These are phyloP conservation scores for Menidia beryllina DNA, from an alignment of 2,113 vertebrate species.

Conservation along the genomic window DNA sequence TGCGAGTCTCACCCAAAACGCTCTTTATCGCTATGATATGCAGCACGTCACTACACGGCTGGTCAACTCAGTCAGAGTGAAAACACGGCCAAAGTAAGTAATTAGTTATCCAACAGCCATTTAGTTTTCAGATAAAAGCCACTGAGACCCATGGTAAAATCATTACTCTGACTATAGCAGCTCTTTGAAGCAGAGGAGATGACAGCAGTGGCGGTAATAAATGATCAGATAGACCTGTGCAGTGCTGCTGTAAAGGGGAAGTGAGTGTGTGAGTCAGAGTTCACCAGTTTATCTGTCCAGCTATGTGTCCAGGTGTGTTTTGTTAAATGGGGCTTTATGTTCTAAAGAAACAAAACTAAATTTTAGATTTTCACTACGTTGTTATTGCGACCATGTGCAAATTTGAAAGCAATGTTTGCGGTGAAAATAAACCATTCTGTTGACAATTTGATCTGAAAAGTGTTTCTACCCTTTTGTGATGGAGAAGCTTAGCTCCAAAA, in stretches of 20 bases:
- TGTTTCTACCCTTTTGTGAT: background rate
- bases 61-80: background rate
- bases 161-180: conserved; percentile 55
- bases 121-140: conserved; percentile 59
- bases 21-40: background rate
- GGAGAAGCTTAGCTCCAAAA: too few species aligned
- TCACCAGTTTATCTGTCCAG: too few species aligned
- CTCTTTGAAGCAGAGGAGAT: conserved; percentile 68
- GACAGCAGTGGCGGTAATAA: conserved; percentile 60
- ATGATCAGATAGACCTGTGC: conserved; percentile 35
- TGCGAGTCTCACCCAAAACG: background rate
- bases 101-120: conserved; percentile 43
- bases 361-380: too few species aligned
- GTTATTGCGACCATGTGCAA: background rate
- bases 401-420: background rate
- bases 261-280: too few species aligned
- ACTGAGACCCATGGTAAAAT: conserved; percentile 46
- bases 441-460: background rate
- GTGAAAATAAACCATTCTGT: background rate
- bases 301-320: too few species aligned
- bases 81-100: conserved; percentile 7
- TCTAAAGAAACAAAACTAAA: too few species aligned
- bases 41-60: too few species aligned
- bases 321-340: too few species aligned
- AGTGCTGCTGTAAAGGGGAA: background rate